These are phyloP conservation scores for Pseudorhiza aurosa DNA, from an alignment of 30 jellyfish, hydroid and myxozoan genomes.

Conservation along the genomic window DNA sequence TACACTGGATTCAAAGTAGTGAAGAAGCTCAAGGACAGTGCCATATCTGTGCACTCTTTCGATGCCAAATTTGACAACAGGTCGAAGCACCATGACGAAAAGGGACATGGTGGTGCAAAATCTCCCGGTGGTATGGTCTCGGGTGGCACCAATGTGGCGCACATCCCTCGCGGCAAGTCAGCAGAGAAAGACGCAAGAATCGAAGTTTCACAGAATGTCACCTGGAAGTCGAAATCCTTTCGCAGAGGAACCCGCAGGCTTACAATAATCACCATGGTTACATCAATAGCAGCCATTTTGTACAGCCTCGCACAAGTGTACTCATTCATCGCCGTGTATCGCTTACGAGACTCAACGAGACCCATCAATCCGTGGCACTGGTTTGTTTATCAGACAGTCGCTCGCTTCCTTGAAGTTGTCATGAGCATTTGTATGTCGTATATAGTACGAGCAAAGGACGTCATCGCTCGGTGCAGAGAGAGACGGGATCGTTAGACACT, in stretches of 20 bases:
- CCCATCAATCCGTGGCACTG: constrained; percentile 52
- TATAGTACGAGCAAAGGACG: constrained; percentile 40
- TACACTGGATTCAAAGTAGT: constrained; percentile 38
- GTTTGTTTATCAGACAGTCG: constrained; percentile 49
- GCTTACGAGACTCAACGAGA: constrained; percentile 7
- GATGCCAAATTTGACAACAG: background rate
- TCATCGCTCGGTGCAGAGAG: too few relatives aligned
- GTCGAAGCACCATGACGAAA: background rate
- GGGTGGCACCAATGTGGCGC: too few relatives aligned
- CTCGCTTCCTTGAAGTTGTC: constrained; percentile 41
- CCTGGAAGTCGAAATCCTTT: constrained; percentile 1
- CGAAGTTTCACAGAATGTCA: background rate
- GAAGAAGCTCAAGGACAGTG: constrained; percentile 20
- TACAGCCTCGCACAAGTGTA: constrained; percentile 44
- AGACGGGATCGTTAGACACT: too few relatives aligned
- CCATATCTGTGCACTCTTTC: constrained; percentile 15
- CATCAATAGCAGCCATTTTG: constrained; percentile 36
- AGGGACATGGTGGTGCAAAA: too few relatives aligned
- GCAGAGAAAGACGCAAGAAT: background rate
- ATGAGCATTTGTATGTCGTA: constrained; percentile 52
- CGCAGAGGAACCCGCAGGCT: constrained; percentile 19
- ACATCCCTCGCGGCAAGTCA: too few relatives aligned
- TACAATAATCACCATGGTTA: constrained; percentile 32
- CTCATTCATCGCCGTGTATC: constrained; percentile 31
- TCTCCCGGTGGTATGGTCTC: too few relatives aligned